Conservation (phyloP, 2,113 vertebrate species). For the Sitta europaea region DNA sequence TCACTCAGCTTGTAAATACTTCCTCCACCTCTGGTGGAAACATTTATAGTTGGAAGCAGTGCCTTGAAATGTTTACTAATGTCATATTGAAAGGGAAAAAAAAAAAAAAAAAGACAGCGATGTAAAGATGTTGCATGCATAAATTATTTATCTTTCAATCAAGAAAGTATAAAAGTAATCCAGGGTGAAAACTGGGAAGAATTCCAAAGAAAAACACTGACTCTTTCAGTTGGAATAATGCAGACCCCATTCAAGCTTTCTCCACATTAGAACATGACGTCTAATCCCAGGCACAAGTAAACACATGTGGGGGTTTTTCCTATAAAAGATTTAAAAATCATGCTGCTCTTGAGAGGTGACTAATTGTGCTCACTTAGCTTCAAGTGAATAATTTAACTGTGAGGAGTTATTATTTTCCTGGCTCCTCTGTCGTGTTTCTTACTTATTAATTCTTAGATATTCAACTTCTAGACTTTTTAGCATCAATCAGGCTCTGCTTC, state of each 20-base stretch:
- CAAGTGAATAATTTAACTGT: constrained; percentile 17
- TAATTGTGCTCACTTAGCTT: constrained; percentile 28
- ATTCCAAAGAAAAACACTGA: background rate
- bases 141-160: constrained; percentile 19
- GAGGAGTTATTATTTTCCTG: constrained; percentile 3
- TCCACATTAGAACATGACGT: background rate
- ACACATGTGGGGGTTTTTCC: background rate
- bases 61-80: background rate
- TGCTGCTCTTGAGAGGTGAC: background rate
- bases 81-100: background rate
- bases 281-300: background rate
- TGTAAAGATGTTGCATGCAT: background rate
- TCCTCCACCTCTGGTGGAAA: background rate
- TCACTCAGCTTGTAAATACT: background rate
- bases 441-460: background rate
- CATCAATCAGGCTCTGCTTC: background rate
- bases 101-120: background rate
- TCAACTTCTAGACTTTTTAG: background rate
- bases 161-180: constrained; percentile 4
- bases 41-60: background rate
- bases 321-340: background rate
- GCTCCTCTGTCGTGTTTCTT: background rate
- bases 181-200: background rate
- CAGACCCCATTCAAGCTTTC: background rate
- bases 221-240: background rate